Evolutionary conservation across 2,797 vertebrate genomes (phyloP).

Genomic region (Spondyliosoma cantharus): DNA sequence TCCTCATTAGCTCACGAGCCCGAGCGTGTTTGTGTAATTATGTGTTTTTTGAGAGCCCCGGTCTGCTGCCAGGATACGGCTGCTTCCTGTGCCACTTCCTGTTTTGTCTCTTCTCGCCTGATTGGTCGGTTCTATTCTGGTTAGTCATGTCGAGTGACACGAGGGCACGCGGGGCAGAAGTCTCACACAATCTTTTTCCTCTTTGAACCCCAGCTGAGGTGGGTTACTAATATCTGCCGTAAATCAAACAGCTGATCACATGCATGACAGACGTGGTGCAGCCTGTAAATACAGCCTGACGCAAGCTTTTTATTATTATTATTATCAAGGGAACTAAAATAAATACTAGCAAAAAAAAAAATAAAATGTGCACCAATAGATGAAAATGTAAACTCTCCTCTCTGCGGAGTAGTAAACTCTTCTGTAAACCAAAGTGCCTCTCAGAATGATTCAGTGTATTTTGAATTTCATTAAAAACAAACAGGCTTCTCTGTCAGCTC

Average conservation of each 20-base stretch:
- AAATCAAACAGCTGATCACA: neutral
- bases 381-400: neutral
- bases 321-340: neutral
- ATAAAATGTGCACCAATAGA: neutral
- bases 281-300: neutral
- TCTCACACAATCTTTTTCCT: neutral
- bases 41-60: conserved; percentile 7
- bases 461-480: conserved; percentile 29
- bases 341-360: neutral
- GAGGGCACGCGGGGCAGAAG: neutral
- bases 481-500: conserved; percentile 15
- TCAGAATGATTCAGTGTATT: conserved; percentile 13
- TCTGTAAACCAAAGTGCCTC: conserved; percentile 8
- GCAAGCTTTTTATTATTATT: neutral
- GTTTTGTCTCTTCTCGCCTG: conserved; percentile 56
- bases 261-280: neutral
- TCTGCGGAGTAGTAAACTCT: neutral
- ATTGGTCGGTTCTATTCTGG: conserved; percentile 63
- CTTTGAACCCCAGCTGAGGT: conserved; percentile 8
- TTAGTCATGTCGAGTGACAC: conserved; percentile 30
- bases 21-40: neutral
- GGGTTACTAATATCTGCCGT: neutral
- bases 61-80: conserved; percentile 52
- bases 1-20: neutral
- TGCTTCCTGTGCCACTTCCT: conserved; percentile 71